Evolutionary conservation across 2,888 invertebrate species (phyloP).

Genomic region (Cheilosia vulpina): DNA sequence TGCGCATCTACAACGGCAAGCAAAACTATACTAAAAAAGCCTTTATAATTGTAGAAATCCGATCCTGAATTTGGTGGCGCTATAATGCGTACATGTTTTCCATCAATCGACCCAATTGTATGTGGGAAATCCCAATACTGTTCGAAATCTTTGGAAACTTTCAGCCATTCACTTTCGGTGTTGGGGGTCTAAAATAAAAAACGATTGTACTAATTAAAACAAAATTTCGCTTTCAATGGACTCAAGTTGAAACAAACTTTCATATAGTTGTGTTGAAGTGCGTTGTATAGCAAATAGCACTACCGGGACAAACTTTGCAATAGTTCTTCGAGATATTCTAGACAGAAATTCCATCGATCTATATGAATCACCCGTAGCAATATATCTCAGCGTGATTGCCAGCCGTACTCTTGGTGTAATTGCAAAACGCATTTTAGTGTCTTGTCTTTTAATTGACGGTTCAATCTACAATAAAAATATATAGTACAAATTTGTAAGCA

Average conservation of each 20-base stretch:
- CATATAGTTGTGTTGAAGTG: background rate
- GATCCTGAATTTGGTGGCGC: constrained; percentile 38
- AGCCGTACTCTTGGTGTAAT: too few species aligned
- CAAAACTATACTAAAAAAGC: constrained; percentile 40
- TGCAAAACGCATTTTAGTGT: too few species aligned
- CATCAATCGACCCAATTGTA: constrained; percentile 36
- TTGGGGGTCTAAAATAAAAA: background rate
- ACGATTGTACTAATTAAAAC: background rate
- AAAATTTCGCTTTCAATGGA: background rate
- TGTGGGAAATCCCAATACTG: constrained; percentile 52
- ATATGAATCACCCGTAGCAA: too few species aligned
- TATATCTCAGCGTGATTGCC: too few species aligned
- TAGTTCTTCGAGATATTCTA: too few species aligned
- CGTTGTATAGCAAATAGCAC: background rate
- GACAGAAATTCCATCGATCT: too few species aligned
- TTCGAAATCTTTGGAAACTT: constrained; percentile 45
- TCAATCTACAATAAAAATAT: too few species aligned
- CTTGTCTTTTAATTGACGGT: too few species aligned
- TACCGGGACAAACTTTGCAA: too few species aligned
- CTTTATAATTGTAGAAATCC: constrained; percentile 48
- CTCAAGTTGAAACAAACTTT: background rate
- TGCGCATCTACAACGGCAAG: constrained; percentile 59
- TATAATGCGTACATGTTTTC: constrained; percentile 42
- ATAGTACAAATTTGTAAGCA: too few species aligned
- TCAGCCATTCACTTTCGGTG: constrained; percentile 26